Conservation (phyloP, 2,888 invertebrate species). For the Mamestra brassicae region DNA sequence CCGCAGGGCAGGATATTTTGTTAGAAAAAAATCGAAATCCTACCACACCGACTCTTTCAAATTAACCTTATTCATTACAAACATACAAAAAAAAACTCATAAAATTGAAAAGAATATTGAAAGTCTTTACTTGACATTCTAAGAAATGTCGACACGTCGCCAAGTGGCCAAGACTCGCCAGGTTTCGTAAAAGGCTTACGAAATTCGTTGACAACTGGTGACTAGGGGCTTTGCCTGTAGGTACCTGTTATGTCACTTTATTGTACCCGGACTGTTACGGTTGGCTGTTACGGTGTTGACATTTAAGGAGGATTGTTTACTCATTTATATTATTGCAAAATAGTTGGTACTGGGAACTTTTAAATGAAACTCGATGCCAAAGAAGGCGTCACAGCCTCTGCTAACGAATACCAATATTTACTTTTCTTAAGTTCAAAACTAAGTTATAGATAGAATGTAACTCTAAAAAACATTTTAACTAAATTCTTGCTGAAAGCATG, state of each 20-base stretch:
- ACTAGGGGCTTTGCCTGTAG: slow-evolving; percentile 10
- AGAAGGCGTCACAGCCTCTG: too few species aligned
- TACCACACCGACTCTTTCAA: neutral
- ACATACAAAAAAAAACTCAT: slow-evolving; percentile 21
- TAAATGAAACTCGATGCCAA: too few species aligned
- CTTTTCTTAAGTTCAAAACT: too few species aligned
- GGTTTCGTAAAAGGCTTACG: slow-evolving; percentile 56
- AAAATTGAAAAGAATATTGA: slow-evolving; percentile 35
- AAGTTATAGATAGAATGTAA: too few species aligned
- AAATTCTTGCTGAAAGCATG: too few species aligned
- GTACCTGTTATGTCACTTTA: slow-evolving; percentile 5
- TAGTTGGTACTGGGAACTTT: too few species aligned
- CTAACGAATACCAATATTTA: too few species aligned
- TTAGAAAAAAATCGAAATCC: too few species aligned
- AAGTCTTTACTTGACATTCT: slow-evolving; percentile 41
- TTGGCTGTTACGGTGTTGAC: neutral
- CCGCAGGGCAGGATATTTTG: too few species aligned
- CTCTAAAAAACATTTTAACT: too few species aligned
- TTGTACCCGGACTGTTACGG: neutral
- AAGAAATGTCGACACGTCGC: slow-evolving; percentile 29
- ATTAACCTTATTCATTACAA: neutral
- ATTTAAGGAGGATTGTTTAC: neutral
- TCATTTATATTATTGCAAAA: too few species aligned
- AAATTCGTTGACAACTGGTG: slow-evolving; percentile 37
- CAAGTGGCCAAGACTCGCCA: slow-evolving; percentile 17